These are phyloP conservation scores for Drosophila bipectinata DNA, from an alignment of 1,140 invertebrate species.

Conservation along the genomic window DNA sequence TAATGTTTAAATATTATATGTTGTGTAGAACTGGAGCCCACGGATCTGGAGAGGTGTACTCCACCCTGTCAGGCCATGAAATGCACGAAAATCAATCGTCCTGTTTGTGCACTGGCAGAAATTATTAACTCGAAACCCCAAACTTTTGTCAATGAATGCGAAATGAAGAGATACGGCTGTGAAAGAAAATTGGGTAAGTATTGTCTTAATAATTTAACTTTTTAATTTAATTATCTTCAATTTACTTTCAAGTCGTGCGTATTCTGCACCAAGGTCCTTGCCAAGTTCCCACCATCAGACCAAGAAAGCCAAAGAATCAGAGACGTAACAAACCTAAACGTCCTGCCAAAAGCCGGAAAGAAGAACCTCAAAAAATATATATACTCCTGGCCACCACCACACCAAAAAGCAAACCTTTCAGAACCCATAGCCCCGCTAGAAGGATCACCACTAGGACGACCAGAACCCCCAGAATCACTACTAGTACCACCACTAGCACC, in stretches of 20 bases:
- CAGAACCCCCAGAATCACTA: neutral
- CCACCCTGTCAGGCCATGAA: conserved; percentile 45
- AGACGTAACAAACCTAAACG: neutral
- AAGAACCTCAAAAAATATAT: neutral
- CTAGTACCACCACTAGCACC: neutral
- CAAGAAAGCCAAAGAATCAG: neutral
- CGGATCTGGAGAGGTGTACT: conserved; percentile 55
- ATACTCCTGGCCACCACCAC: conserved; percentile 1
- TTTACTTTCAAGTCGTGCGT: neutral
- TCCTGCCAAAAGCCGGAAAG: neutral
- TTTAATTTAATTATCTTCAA: neutral
- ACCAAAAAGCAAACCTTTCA: neutral
- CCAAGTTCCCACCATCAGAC: neutral
- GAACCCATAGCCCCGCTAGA: neutral
- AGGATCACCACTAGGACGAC: neutral
- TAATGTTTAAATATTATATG: neutral
- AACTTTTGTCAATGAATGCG: conserved; percentile 59
- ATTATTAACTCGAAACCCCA: conserved; percentile 1
- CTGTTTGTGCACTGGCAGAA: conserved; percentile 49
- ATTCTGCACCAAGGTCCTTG: neutral
- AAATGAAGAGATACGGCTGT: conserved; percentile 48
- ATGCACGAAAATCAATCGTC: conserved; percentile 34
- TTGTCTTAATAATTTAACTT: neutral
- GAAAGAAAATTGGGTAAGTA: conserved; percentile 45
- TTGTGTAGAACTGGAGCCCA: conserved; percentile 50